These are phyloP conservation scores for Eremophila alpestris DNA, from an alignment of 2,797 vertebrate genomes.

Conservation along the genomic window DNA sequence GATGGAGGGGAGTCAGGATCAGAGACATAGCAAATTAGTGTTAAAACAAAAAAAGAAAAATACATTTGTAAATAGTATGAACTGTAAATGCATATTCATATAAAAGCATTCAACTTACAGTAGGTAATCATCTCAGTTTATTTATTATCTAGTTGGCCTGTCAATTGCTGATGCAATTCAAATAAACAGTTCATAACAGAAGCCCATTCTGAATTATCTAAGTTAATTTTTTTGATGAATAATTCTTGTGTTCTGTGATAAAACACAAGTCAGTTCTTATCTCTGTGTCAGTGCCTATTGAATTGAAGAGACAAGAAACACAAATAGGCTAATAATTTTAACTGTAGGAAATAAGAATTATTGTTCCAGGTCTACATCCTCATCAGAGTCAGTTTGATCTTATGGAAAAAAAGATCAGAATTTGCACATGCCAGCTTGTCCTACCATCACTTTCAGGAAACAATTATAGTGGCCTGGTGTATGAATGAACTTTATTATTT, in stretches of 20 bases:
- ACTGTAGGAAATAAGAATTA: not conserved
- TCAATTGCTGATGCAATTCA: not conserved
- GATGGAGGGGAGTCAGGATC: not conserved
- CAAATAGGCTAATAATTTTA: slow-evolving; percentile 9
- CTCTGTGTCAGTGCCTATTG: not conserved
- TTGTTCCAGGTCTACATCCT: not conserved
- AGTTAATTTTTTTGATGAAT: not conserved
- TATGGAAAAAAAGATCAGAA: not conserved
- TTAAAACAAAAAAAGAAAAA: not conserved
- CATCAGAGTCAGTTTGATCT: not conserved
- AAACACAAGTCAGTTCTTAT: not conserved
- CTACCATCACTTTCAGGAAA: not conserved
- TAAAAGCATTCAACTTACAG: not conserved
- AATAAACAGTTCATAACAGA: not conserved
- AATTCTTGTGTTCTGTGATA: not conserved
- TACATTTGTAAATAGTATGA: not conserved
- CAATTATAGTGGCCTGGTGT: not conserved
- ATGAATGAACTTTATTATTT: not conserved
- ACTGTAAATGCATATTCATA: not conserved
- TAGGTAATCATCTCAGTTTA: not conserved
- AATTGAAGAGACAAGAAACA: not conserved
- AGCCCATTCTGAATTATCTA: not conserved
- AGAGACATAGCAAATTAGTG: not conserved
- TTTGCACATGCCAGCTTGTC: not conserved
- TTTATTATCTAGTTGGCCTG: not conserved